These are phyloP conservation scores for Serinus canaria DNA, from an alignment of 2,113 vertebrate species.

Conservation along the genomic window DNA sequence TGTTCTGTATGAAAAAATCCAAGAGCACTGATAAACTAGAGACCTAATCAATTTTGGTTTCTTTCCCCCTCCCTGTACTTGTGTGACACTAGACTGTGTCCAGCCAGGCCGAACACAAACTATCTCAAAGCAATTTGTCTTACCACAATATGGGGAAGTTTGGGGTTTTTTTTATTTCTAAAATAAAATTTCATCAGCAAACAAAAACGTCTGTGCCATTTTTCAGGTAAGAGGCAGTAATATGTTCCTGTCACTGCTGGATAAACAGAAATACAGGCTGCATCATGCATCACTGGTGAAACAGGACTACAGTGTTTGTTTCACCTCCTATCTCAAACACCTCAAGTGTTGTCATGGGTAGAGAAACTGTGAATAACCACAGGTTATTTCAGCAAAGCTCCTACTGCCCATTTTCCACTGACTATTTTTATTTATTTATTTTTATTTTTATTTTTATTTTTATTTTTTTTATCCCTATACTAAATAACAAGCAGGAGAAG, in stretches of 20 bases:
- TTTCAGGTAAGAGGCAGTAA: background rate
- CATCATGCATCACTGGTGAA: background rate
- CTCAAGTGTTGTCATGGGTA: background rate
- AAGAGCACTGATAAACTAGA: background rate
- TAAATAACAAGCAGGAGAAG: background rate
- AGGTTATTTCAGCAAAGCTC: background rate
- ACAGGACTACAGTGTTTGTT: background rate
- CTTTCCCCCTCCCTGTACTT: background rate
- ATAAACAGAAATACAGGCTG: background rate
- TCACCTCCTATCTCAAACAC: background rate
- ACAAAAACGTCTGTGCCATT: background rate
- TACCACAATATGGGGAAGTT: background rate
- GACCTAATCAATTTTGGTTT: background rate
- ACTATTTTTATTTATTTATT: too few species aligned
- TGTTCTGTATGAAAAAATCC: background rate
- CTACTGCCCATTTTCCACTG: background rate
- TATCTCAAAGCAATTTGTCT: background rate
- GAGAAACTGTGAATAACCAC: background rate
- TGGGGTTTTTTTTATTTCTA: background rate
- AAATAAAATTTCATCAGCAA: background rate
- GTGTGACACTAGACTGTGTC: background rate
- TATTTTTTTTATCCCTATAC: background rate
- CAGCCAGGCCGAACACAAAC: background rate
- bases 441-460: background rate
- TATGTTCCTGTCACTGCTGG: background rate